A percentile compares a stretch with the other conserved stretches of the same genome.
phyloP scores from a whole-genome alignment of 2,888 invertebrate genomes.

The Liodrosophila aerea region DNA sequence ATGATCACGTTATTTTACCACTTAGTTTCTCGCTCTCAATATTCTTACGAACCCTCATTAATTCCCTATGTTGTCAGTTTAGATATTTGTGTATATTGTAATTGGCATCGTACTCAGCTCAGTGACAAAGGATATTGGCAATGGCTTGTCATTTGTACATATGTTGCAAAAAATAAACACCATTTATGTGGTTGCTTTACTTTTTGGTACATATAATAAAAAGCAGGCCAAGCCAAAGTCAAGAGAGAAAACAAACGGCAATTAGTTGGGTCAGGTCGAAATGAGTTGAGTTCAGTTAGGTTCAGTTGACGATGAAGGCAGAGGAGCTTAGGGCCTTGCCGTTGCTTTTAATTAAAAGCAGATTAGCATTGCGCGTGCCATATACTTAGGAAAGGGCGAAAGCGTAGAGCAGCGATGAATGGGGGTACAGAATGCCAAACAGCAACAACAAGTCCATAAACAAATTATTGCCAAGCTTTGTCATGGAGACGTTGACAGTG shows the following conservation, averaged over 20 bases:
- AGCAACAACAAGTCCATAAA: slow-evolving; percentile 28
- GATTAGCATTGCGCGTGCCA: slow-evolving; percentile 71
- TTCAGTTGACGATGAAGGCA: slow-evolving; percentile 4
- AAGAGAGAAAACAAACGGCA: slow-evolving; percentile 49
- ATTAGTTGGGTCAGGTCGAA: slow-evolving; percentile 47
- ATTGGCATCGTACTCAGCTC: no score
- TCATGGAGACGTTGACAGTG: slow-evolving; percentile 61
- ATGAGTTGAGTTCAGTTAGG: slow-evolving; percentile 11
- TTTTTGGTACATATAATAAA: slow-evolving; percentile 34
- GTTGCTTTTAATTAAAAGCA: slow-evolving; percentile 73
- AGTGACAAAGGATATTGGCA: no score
- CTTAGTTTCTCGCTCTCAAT: no score
- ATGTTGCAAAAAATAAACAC: slow-evolving; percentile 46
- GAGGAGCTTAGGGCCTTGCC: slow-evolving; percentile 59
- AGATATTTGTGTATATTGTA: slow-evolving; percentile 41
- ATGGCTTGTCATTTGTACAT: slow-evolving; percentile 11
- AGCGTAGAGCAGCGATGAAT: background rate
- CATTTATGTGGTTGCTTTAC: slow-evolving; percentile 32
- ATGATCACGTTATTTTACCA: no score
- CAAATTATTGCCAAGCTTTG: slow-evolving; percentile 57
- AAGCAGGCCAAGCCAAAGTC: slow-evolving; percentile 28
- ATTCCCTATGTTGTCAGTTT: slow-evolving; percentile 33
- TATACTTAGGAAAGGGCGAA: slow-evolving; percentile 32
- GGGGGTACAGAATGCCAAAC: background rate
- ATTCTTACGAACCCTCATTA: no score